Percentiles rank a stretch among this genome's conserved stretches.
Conservation (phyloP, 35 echinoderm and acorn worm genomes). For the Ophiothrix spiculata region DNA sequence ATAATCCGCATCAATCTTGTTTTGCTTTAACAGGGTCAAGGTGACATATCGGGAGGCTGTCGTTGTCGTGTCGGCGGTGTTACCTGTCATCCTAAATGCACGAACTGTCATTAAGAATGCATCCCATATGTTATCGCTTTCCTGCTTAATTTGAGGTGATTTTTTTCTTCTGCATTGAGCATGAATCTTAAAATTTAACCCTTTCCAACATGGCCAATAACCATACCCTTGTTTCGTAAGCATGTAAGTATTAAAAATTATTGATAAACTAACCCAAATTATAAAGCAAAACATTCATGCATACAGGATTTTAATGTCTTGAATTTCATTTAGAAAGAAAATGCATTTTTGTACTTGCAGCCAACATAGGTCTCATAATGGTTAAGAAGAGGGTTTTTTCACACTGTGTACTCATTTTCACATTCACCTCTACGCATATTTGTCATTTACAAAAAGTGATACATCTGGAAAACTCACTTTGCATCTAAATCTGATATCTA, state of each 20-base stretch:
- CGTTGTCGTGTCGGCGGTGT: not conserved
- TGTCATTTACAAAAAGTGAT: too few relatives aligned
- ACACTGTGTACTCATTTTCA: too few relatives aligned
- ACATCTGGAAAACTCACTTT: too few relatives aligned
- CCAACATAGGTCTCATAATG: too few relatives aligned
- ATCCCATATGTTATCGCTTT: not conserved
- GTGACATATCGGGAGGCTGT: conserved; percentile 27
- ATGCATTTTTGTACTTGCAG: too few relatives aligned
- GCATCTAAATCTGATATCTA: too few relatives aligned
- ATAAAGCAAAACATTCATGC: not conserved
- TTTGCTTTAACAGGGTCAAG: conserved; percentile 18
- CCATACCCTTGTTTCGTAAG: not conserved
- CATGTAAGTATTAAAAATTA: not conserved
- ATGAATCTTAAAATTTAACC: not conserved
- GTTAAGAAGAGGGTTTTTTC: too few relatives aligned
- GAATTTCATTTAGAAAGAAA: too few relatives aligned
- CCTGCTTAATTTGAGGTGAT: not conserved
- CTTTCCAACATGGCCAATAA: not conserved
- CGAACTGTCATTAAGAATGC: not conserved
- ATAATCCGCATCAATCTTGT: not conserved
- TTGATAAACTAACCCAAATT: not conserved
- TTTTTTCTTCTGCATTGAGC: not conserved
- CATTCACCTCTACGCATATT: too few relatives aligned
- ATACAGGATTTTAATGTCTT: too few relatives aligned
- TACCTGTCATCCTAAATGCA: conserved; percentile 4